Base-by-base conservation (phyloP, 2,888 invertebrate species). In the Lasioglossum villosulum region DNA sequence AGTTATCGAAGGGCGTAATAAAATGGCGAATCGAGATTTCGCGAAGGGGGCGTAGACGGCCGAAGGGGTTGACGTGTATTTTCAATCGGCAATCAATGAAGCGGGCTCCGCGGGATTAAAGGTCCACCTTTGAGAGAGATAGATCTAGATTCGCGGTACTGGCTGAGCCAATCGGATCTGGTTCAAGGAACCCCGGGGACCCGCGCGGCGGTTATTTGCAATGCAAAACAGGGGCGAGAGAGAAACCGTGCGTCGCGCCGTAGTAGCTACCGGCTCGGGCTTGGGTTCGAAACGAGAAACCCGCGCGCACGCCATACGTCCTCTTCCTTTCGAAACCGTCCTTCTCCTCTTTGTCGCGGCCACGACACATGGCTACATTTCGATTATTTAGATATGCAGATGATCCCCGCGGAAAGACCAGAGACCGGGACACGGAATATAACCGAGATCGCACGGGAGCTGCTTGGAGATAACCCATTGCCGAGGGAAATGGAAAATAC, bases 371-470 rank as follows among this genome's bases (percentile, higher is more conserved):
- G 92, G 93, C 91, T 92, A 93, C 92, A 92, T 34, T 93, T 94
- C 93, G 95, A 95, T 95, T 94, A 95, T 95, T 95, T 95, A 95
- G 95, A 95, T 95, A 95, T 95, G 95, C 95, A 94, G 95, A 95
- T 95, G 92, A 94, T 93, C 91, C 52, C 93, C 90, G 88, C 89
- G 88, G 88, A 89, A 90, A 78, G 77, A 83, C 78, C 84, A 8
- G 23, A 52, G 78, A 48, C 76, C 83, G 68, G 76, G 68, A 78
- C 84, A 83, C 78, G 84, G 78, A 74, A 78, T 83, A 83, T 83
- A 82, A 68, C 83, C 73, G 16, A 56, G 75, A 82, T 78, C 73
- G 68, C 82, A 48, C 48, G 59, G 27, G 71, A 75, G 78, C 66
- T 42, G 66, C 16, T 45, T 19, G 2, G 45, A 48, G 71, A 52